Conservation (phyloP, 1,140 invertebrate genomes). For the Melanaphis sacchari region DNA sequence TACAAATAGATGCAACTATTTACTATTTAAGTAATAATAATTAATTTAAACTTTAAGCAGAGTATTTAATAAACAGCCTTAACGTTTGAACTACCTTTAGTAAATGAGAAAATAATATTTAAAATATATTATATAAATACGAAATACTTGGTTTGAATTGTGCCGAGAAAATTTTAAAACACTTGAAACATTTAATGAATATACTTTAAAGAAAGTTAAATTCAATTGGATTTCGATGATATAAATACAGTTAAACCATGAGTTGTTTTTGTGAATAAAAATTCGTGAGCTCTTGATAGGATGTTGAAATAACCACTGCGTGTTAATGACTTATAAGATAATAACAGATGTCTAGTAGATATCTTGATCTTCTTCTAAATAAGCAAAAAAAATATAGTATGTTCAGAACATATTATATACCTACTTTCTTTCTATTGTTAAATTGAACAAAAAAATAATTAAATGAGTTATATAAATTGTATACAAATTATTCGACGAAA, state of each 20-base stretch:
- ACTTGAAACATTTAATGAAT: neutral
- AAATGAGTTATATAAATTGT: neutral
- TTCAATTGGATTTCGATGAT: neutral
- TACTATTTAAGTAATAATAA: neutral
- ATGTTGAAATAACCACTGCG: neutral
- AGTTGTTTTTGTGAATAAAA: neutral
- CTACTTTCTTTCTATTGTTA: neutral
- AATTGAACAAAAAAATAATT: neutral
- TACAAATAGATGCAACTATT: neutral
- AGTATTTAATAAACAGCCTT: neutral
- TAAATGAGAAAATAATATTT: neutral
- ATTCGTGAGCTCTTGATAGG: neutral
- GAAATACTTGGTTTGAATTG: neutral
- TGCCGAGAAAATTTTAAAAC: neutral
- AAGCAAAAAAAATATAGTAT: neutral
- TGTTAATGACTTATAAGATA: neutral
- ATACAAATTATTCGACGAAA: neutral
- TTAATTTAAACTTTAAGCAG: neutral
- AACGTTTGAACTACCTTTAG: neutral
- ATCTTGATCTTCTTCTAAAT: neutral
- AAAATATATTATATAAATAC: neutral
- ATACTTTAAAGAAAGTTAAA: neutral
- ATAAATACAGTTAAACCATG: neutral
- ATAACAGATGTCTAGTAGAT: neutral
- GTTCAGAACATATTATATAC: neutral